A percentile compares a stretch with the other conserved stretches of the same genome.
Evolutionary conservation across 2,888 invertebrate species (phyloP).

Genomic region (Bhutanitis thaidina): DNA sequence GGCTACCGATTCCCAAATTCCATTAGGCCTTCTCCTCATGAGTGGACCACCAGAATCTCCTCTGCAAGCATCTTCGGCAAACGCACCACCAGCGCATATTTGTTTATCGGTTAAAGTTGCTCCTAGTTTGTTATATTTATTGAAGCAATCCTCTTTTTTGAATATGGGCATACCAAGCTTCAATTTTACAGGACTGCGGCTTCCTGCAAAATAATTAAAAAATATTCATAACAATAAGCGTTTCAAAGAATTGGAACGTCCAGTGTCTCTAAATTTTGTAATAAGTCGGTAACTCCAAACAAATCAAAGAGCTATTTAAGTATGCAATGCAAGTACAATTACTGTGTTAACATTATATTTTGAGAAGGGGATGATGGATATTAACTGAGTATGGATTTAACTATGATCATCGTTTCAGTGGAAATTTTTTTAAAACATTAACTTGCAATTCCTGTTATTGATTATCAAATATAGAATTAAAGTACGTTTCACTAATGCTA

Average conservation of each 20-base stretch:
- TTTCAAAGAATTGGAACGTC: too few species aligned
- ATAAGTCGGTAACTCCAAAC: too few species aligned
- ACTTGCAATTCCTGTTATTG: too few species aligned
- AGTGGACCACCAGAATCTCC: conserved; percentile 90
- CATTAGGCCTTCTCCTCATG: conserved; percentile 77
- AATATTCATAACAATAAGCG: not conserved
- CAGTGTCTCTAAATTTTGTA: too few species aligned
- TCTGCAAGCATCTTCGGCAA: conserved; percentile 84
- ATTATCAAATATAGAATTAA: too few species aligned
- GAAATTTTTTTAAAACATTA: too few species aligned
- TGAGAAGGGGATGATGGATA: too few species aligned
- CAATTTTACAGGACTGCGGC: conserved; percentile 80
- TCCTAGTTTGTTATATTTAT: conserved; percentile 67
- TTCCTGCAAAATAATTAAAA: conserved; percentile 44
- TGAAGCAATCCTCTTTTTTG: conserved; percentile 71
- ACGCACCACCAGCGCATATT: conserved; percentile 85
- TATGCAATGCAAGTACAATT: too few species aligned
- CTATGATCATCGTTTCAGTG: too few species aligned
- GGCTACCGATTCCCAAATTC: conserved; percentile 80
- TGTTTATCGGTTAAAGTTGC: conserved; percentile 77
- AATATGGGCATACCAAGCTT: conserved; percentile 82
- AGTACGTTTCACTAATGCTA: not conserved
- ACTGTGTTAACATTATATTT: too few species aligned
- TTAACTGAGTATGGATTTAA: too few species aligned
- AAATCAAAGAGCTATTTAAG: too few species aligned